Base-by-base conservation (phyloP, 2,113 vertebrate species). In the Motacilla tschutschensis region DNA sequence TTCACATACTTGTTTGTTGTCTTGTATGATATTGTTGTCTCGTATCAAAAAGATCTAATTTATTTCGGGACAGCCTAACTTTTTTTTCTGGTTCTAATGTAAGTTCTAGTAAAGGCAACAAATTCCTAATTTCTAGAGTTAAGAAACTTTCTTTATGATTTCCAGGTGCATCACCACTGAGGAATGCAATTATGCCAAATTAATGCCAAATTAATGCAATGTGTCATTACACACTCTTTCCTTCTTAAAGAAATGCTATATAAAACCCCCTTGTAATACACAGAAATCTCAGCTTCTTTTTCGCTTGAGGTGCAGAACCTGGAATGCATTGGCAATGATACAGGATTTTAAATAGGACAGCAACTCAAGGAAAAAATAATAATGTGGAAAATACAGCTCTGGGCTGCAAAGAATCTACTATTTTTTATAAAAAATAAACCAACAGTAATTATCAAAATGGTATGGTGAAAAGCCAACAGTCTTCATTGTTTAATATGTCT, bases 181-280 rank as follows among this genome's bases (percentile, higher is more conserved):
- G 50, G 72, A 91, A 83, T 57, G 72, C 44, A 85, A 87, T 79
- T 77, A 93, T 82, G 24, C 12, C 40, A 87, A 80, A 89, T 79
- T 74, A 90, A 85, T 64, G 69, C 40, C 41, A 87, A 79, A 89
- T 80, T 69, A 89, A 83, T 69, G 66, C 35, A 82, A 41, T 35
- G 58, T 85, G 40, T 43, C 63, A 72, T 81, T 66, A 91, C 26
- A 85, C 2, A 63, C 63, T 46, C 18, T 78, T 78, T 67, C 31
- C 40, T 84, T 92, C 79, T 73, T 91, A 91, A 90, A 83, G 35
- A 85, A 91, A 93, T 51, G 70, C 77, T 78, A 66, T 84, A 85
- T 75, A 85, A 94, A 84, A 51, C 5, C 7, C 44, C 11, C 18
- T 21, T 72, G 21, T 7, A 87, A 85, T 25, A 74, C 25, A 78